These are phyloP conservation scores for Bolinopsis microptera DNA, from an alignment of 37 sponge, comb jelly and placozoan species.

Conservation along the genomic window DNA sequence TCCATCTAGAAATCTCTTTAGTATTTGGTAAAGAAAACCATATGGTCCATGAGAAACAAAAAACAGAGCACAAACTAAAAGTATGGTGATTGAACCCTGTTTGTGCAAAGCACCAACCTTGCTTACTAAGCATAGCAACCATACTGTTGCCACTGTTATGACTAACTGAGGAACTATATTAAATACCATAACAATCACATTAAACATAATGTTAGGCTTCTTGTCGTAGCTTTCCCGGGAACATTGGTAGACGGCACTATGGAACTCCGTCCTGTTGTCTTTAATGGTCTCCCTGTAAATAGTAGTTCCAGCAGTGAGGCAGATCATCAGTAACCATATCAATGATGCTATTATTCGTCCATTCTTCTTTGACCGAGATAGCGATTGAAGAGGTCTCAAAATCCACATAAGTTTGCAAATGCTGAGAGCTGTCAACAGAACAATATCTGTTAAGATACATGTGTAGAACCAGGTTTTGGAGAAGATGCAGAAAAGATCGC, in stretches of 20 bases:
- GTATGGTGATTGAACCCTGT: neutral
- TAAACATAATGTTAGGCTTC: neutral
- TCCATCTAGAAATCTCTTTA: neutral
- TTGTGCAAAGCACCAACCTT: neutral
- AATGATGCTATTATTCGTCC: neutral
- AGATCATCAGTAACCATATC: neutral
- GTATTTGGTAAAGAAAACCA: neutral
- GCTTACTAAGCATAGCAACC: neutral
- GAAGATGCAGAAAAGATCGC: neutral
- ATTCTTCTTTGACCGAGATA: neutral
- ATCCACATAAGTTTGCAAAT: neutral
- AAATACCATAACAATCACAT: neutral
- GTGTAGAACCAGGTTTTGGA: neutral
- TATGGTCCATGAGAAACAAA: neutral
- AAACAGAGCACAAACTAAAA: neutral
- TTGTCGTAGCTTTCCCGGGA: neutral
- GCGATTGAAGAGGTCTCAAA: neutral
- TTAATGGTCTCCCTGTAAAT: neutral
- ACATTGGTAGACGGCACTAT: neutral
- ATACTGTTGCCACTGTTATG: neutral
- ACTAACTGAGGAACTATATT: neutral
- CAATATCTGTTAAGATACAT: neutral
- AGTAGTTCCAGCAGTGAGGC: neutral
- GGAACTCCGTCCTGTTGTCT: neutral
- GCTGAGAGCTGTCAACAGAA: neutral